Percentiles rank a stretch among this genome's conserved stretches.
phyloP scores from a whole-genome alignment of 1,140 invertebrate genomes.

The Drosophila pruinosa region DNA sequence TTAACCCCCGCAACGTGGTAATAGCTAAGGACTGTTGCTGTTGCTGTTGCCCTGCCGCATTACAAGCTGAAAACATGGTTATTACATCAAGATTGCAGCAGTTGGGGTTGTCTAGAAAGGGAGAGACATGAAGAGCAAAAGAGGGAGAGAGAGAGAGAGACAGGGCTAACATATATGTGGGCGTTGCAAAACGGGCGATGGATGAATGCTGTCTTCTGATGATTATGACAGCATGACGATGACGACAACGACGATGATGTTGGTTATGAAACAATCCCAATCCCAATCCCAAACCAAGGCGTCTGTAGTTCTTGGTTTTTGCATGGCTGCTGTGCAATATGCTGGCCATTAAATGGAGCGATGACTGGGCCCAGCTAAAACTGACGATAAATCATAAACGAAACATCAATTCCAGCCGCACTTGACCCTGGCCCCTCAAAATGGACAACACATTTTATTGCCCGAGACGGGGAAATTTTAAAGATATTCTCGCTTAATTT shows the following conservation, averaged over 20 bases:
- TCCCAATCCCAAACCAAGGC: constrained; percentile 16
- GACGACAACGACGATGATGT: constrained; percentile 27
- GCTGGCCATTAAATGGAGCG: constrained; percentile 60
- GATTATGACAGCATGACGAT: constrained; percentile 82
- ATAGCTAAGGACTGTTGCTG: constrained; percentile 20
- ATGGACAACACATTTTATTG: constrained; percentile 16
- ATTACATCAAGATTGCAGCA: constrained; percentile 74
- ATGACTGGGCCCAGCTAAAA: constrained; percentile 57
- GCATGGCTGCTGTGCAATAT: constrained; percentile 69
- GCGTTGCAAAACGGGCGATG: constrained; percentile 71
- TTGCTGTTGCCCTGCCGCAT: constrained; percentile 70
- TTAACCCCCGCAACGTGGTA: constrained; percentile 58
- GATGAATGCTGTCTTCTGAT: constrained; percentile 75
- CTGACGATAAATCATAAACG: constrained; percentile 82
- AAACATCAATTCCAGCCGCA: constrained; percentile 83
- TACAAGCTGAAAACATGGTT: constrained; percentile 82
- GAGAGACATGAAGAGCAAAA: background rate
- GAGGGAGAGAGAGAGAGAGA: background rate
- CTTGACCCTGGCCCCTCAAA: constrained; percentile 62
- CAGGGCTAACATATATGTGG: constrained; percentile 47
- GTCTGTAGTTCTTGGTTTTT: constrained; percentile 77
- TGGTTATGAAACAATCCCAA: background rate
- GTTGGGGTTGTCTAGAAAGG: constrained; percentile 4
- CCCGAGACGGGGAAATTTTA: constrained; percentile 15
- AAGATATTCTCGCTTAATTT: constrained; percentile 20